Evolutionary conservation across 2,113 vertebrate species (phyloP), one percentile per base, ranked within the genome.

Genomic region (Hippocampus zosterae): DNA sequence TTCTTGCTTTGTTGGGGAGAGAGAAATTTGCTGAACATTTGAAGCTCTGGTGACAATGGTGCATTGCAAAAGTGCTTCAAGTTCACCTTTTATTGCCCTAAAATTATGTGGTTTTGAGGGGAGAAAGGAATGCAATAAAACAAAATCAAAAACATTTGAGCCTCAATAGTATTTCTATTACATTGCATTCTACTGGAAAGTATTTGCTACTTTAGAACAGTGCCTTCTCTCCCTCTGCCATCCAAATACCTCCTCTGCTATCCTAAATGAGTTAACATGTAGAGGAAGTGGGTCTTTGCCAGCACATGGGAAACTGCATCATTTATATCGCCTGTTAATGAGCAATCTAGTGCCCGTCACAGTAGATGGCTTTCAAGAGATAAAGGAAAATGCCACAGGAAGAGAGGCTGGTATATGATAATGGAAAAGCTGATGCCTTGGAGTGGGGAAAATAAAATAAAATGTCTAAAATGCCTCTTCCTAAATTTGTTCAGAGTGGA

Each of bases 201-300:
- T 44, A 12, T 53, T 61, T n/a, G 1, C 18, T 48, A 50, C 64
- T 59, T 73, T 60, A 50, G 8, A 44, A n/a, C 10, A 29, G 13
- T n/a, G 42, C 12, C 42, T 19, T 48, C 5, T 18, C 18, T 48
- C 67, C 27, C 19, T 50, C 53, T 15, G 15, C 10, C 25, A 12
- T 16, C 3, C 52, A 15, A 40, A 8, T 29, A 25, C 37, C 60
- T 48, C 67, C 18, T n/a, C 15, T 5, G 53, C 42, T 52, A 72
- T 77, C 76, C 77, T 27, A 67, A 62, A 33, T 6, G 4, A 60
- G 46, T 61, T 44, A 69, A 40, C 62, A 56, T 41, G 55, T 50
- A 68, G 5, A 83, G 72, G 74, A 85, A 78, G 62, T 76, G 13
- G 71, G 64, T 41, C 37, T 62, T 68, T 60, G 72, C 75, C 74